Evolutionary conservation across 2,888 invertebrate genomes (phyloP).

Genomic region (Synanthedon andrenaeformis): DNA sequence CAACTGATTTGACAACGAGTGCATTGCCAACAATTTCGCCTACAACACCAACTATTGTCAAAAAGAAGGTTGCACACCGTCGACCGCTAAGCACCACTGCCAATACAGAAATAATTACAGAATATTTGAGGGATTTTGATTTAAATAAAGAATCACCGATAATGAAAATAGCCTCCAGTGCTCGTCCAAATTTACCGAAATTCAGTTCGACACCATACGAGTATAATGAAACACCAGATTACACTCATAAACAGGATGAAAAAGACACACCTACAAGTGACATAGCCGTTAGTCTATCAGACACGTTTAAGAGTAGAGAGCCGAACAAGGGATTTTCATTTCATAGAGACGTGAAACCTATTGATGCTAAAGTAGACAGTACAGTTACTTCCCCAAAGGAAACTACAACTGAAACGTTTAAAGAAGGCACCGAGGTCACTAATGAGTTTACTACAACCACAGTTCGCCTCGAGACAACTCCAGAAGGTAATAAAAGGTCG

Average conservation of each 20-base stretch:
- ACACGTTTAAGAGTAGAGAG: constrained; percentile 30
- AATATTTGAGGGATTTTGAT: constrained; percentile 30
- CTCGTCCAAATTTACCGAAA: constrained; percentile 35
- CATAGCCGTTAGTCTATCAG: constrained; percentile 45
- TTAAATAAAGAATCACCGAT: constrained; percentile 53
- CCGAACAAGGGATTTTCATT: constrained; percentile 46
- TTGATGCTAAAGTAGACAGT: constrained; percentile 48
- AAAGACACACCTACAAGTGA: constrained; percentile 67
- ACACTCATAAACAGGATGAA: constrained; percentile 63
- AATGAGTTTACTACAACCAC: constrained; percentile 35
- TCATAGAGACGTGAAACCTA: constrained; percentile 55
- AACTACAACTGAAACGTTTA: constrained; percentile 33
- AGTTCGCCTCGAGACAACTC: constrained; percentile 34
- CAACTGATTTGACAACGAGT: constrained; percentile 58
- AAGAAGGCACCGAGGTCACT: constrained; percentile 16
- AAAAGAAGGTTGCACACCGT: constrained; percentile 49
- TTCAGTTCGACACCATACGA: constrained; percentile 28
- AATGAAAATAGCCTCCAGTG: constrained; percentile 56
- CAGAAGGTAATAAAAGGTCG: constrained; percentile 37
- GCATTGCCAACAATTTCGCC: constrained; percentile 58
- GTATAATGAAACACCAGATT: constrained; percentile 45
- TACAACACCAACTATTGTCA: constrained; percentile 50
- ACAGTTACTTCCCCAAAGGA: constrained; percentile 18
- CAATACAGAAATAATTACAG: constrained; percentile 47
- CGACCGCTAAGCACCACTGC: constrained; percentile 39